A percentile compares a stretch with the other conserved stretches of the same genome.
Conservation (phyloP, 2,888 invertebrate species). For the Barypeithes pellucidus region DNA sequence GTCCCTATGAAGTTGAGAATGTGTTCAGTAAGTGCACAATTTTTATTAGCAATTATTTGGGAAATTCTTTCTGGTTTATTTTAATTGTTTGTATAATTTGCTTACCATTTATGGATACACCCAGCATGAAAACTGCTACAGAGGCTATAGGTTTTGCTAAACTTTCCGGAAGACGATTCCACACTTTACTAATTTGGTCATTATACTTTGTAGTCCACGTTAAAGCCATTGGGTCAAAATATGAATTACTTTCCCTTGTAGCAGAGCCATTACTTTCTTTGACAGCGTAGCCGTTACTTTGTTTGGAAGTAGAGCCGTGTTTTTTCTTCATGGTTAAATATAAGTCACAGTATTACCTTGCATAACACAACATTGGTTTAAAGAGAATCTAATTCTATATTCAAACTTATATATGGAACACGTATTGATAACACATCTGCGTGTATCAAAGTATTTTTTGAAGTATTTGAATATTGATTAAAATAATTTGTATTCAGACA, state of each 20-base stretch:
- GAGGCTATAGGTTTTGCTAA: constrained; percentile 75
- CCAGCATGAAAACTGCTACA: constrained; percentile 76
- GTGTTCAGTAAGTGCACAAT: too few relatives aligned
- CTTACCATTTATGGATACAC: constrained; percentile 77
- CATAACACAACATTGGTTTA: not conserved
- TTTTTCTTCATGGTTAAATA: constrained; percentile 24
- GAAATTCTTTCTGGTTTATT: not conserved
- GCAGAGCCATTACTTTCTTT: not conserved
- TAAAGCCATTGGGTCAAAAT: constrained; percentile 73
- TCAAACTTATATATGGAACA: constrained; percentile 8
- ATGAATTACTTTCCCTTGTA: constrained; percentile 19
- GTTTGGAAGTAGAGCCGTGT: not conserved
- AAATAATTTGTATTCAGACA: constrained; percentile 2
- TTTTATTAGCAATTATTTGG: too few relatives aligned
- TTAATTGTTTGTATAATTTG: constrained; percentile 7
- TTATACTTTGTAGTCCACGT: constrained; percentile 77
- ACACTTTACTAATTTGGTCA: constrained; percentile 73
- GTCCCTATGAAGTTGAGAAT: too few relatives aligned
- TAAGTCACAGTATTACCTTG: not conserved
- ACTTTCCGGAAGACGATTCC: constrained; percentile 74
- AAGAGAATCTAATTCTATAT: not conserved
- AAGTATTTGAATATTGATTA: constrained; percentile 26
- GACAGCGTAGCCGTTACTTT: too few relatives aligned
- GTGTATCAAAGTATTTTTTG: constrained; percentile 5
- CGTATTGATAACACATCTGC: constrained; percentile 9